Evolutionary conservation across 37 sponge, comb jelly and placozoan species (phyloP).

Genomic region (Mnemiopsis leidyi): DNA sequence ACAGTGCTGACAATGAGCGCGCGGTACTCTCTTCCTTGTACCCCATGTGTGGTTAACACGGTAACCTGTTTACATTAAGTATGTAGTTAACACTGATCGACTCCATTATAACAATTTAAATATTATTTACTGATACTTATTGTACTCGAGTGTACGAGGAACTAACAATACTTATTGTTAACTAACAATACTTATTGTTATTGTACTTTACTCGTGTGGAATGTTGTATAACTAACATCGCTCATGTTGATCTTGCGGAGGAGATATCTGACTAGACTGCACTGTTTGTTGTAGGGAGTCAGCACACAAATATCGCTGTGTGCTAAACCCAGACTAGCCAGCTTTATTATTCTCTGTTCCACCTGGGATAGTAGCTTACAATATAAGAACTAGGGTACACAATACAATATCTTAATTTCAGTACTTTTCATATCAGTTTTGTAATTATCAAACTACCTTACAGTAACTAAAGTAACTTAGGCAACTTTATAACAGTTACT

Average conservation of each 20-base stretch:
- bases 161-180: background rate
- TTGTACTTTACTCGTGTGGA: background rate
- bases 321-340: slow-evolving; percentile 48
- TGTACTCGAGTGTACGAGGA: background rate
- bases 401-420: no score
- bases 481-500: no score
- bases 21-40: slow-evolving; percentile 82
- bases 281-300: slow-evolving; percentile 75
- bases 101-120: no score
- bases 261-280: slow-evolving; percentile 66
- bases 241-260: slow-evolving; percentile 67
- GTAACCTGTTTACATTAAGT: slow-evolving; percentile 69
- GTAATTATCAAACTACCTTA: no score
- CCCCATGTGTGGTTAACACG: slow-evolving; percentile 70
- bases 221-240: slow-evolving; percentile 67
- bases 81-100: background rate
- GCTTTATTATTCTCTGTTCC: background rate
- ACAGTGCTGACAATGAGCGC: slow-evolving; percentile 86
- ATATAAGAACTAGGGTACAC: no score
- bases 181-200: background rate
- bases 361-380: no score
- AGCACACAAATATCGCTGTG: slow-evolving; percentile 77
- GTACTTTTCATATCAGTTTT: no score
- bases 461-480: no score
- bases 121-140: no score